These are phyloP conservation scores for Brachyalestes nurse DNA, from an alignment of 2,797 vertebrate species.

Conservation along the genomic window DNA sequence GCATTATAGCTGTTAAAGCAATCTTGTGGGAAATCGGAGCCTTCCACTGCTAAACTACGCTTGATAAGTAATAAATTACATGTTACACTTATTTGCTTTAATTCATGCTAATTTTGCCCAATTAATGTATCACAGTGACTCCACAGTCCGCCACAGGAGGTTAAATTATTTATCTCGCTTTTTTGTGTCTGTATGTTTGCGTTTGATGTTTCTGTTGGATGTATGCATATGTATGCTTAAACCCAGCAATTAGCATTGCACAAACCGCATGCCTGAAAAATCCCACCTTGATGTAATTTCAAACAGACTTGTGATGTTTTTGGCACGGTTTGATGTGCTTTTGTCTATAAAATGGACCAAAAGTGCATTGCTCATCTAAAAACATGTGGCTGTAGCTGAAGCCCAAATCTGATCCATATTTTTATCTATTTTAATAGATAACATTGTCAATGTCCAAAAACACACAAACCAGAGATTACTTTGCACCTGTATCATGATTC, in stretches of 20 bases:
- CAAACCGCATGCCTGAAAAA: neutral
- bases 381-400: too few species aligned
- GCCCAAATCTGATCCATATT: too few species aligned
- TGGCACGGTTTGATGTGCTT: neutral
- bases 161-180: conserved; percentile 98
- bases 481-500: too few species aligned
- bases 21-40: conserved; percentile 99
- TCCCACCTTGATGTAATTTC: neutral
- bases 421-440: too few species aligned
- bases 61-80: conserved; percentile 99
- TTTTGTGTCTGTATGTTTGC: conserved; percentile 85
- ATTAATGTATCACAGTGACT: conserved; percentile 99
- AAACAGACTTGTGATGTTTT: neutral
- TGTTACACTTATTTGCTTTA: conserved; percentile 99
- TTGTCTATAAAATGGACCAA: neutral
- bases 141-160: conserved; percentile 96
- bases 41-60: conserved; percentile 96
- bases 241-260: neutral
- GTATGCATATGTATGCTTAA: conserved; percentile 50
- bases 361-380: too few species aligned
- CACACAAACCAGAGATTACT: too few species aligned
- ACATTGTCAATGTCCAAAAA: too few species aligned
- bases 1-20: conserved; percentile 99
- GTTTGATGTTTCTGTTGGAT: conserved; percentile 68
- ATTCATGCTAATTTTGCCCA: conserved; percentile 99